Percentiles rank a stretch among this genome's conserved stretches.
phyloP scores from a whole-genome alignment of 2,888 invertebrate genomes.

The Platycnemis pennipes region DNA sequence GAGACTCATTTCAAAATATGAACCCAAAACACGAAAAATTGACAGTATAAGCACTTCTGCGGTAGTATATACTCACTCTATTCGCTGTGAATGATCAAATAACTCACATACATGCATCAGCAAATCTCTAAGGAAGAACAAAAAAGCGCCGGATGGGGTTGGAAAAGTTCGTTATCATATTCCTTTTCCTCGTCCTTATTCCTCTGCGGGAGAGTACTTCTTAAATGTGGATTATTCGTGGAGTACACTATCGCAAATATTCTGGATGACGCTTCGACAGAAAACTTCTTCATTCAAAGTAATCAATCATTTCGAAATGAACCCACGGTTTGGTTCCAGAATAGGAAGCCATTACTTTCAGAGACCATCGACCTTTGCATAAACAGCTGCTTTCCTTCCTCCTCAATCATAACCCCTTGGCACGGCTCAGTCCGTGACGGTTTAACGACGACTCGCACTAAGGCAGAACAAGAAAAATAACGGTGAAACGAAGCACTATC shows the following conservation, averaged over 20 bases:
- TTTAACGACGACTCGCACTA: not conserved
- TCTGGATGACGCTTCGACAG: not conserved
- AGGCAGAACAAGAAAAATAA: not conserved
- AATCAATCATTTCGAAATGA: too few species aligned
- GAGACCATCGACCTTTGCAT: not conserved
- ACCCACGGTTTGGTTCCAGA: too few species aligned
- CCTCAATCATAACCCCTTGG: not conserved
- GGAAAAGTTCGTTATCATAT: not conserved
- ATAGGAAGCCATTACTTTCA: not conserved
- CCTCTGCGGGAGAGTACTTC: too few species aligned
- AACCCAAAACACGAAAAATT: too few species aligned
- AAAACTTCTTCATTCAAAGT: not conserved
- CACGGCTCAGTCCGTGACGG: not conserved
- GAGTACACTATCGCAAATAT: not conserved
- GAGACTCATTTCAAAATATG: too few species aligned
- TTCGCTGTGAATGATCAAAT: too few species aligned
- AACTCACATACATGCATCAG: too few species aligned
- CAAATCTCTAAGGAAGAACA: not conserved
- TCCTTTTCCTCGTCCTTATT: not conserved
- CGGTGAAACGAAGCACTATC: not conserved
- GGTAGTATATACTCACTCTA: too few species aligned
- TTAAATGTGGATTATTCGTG: not conserved
- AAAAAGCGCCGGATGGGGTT: not conserved
- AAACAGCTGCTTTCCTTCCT: not conserved
- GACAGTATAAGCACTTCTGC: too few species aligned